These are phyloP conservation scores for Homalodisca vitripennis DNA, from an alignment of 1,140 invertebrate genomes.

Conservation along the genomic window DNA sequence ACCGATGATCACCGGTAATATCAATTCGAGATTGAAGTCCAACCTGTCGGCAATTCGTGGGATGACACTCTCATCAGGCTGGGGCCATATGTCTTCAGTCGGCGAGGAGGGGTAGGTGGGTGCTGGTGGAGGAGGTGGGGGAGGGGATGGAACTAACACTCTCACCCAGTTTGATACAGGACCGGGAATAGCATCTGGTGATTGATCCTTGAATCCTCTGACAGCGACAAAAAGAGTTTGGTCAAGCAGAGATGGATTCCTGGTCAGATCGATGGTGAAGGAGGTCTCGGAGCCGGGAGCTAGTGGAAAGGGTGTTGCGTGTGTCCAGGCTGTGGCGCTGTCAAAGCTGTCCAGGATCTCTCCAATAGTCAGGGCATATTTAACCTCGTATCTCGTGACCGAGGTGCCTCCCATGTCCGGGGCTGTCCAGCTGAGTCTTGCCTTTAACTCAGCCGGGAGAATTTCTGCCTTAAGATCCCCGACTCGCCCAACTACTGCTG, in stretches of 20 bases:
- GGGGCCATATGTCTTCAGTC: conserved; percentile 43
- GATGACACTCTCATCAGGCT: conserved; percentile 42
- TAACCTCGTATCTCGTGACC: conserved; percentile 53
- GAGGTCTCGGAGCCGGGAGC: conserved; percentile 49
- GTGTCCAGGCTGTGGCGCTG: conserved; percentile 46
- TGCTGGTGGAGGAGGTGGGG: conserved; percentile 49
- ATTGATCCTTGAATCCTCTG: conserved; percentile 49
- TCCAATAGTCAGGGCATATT: conserved; percentile 47
- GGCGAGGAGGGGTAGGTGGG: conserved; percentile 47
- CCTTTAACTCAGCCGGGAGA: conserved; percentile 47
- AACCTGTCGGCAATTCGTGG: conserved; percentile 42
- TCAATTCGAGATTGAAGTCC: conserved; percentile 45
- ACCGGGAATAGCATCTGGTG: conserved; percentile 46
- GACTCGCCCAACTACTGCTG: conserved; percentile 47
- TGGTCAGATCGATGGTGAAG: conserved; percentile 50
- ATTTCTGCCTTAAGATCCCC: conserved; percentile 51
- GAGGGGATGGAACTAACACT: conserved; percentile 51
- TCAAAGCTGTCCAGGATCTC: conserved; percentile 53
- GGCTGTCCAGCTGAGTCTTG: conserved; percentile 54
- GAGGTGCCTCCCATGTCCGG: conserved; percentile 54
- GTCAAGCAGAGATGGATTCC: conserved; percentile 49
- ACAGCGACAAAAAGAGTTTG: conserved; percentile 54
- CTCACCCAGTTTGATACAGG: conserved; percentile 58
- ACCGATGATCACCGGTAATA: conserved; percentile 48
- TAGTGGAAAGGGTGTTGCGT: conserved; percentile 47